These are phyloP conservation scores for Colletes collaris DNA, from an alignment of 2,888 invertebrate genomes.

Conservation along the genomic window DNA sequence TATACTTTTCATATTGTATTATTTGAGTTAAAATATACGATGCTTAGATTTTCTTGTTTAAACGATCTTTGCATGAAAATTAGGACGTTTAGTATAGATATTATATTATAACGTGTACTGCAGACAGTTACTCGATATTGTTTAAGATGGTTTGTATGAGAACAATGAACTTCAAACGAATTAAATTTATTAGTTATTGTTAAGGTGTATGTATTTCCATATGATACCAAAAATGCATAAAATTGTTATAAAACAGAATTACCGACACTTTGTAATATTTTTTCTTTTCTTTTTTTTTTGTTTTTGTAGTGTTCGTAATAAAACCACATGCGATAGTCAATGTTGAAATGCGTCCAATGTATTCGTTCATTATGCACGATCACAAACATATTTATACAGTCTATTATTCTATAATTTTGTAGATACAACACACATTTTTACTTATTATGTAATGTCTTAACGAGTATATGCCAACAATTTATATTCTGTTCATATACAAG, in stretches of 20 bases:
- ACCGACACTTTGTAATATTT: conserved; percentile 19
- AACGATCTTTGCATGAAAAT: conserved; percentile 38
- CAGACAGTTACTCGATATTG: conserved; percentile 17
- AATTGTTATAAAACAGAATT: conserved; percentile 22
- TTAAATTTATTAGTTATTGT: conserved; percentile 9
- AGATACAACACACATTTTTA: conserved; percentile 64
- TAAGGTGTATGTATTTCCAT: conserved; percentile 14
- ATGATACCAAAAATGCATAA: conserved; percentile 14
- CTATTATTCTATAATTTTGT: conserved; percentile 41
- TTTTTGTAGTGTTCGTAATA: conserved; percentile 23
- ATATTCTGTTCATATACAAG: conserved; percentile 47
- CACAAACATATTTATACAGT: conserved; percentile 44
- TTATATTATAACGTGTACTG: conserved; percentile 4
- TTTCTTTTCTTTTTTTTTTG: neutral
- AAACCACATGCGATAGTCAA: conserved; percentile 45
- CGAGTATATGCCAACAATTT: conserved; percentile 58
- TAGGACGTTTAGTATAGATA: conserved; percentile 39
- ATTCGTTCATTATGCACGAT: conserved; percentile 45
- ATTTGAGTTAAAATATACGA: conserved; percentile 35
- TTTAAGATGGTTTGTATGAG: conserved; percentile 26
- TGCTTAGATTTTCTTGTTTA: conserved; percentile 27
- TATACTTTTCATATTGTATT: conserved; percentile 45
- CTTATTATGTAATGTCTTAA: conserved; percentile 48
- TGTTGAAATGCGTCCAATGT: conserved; percentile 52
- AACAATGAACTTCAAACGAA: conserved; percentile 5